Percentiles rank a stretch among this genome's conserved stretches.
phyloP scores from a whole-genome alignment of 1,140 invertebrate species.

The Hermatobates lingyangjiaoensis region DNA sequence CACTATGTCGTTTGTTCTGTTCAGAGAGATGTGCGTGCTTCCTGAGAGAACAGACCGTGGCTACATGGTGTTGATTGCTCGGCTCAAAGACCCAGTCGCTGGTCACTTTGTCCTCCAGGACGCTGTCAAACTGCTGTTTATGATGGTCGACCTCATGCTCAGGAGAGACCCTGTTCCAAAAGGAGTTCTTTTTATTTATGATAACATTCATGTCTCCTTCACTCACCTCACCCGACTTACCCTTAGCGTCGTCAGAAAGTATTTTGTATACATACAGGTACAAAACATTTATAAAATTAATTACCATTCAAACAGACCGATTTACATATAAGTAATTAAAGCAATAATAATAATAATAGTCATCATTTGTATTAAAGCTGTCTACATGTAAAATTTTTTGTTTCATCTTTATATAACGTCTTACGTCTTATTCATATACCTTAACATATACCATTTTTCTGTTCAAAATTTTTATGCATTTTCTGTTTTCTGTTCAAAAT shows the following conservation, averaged over 20 bases:
- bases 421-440: too few species aligned
- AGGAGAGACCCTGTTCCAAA: not conserved
- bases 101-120: conserved; percentile 37
- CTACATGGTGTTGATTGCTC: conserved; percentile 34
- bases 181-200: conserved; percentile 39
- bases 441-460: too few species aligned
- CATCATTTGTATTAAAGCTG: too few species aligned
- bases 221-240: conserved; percentile 37
- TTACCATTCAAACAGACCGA: too few species aligned
- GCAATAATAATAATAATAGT: too few species aligned
- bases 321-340: too few species aligned
- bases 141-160: conserved; percentile 38
- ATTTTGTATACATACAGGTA: conserved; percentile 43
- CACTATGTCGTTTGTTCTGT: too few species aligned
- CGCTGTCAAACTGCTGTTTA: conserved; percentile 37
- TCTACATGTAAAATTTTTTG: too few species aligned
- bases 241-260: conserved; percentile 33
- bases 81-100: conserved; percentile 33
- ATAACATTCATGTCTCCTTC: conserved; percentile 37
- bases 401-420: too few species aligned
- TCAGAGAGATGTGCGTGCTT: conserved; percentile 16
- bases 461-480: too few species aligned
- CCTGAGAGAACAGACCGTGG: conserved; percentile 36
- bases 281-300: not conserved
- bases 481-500: too few species aligned